Conservation (phyloP, 2,113 vertebrate genomes). For the Nycticorax nycticorax region DNA sequence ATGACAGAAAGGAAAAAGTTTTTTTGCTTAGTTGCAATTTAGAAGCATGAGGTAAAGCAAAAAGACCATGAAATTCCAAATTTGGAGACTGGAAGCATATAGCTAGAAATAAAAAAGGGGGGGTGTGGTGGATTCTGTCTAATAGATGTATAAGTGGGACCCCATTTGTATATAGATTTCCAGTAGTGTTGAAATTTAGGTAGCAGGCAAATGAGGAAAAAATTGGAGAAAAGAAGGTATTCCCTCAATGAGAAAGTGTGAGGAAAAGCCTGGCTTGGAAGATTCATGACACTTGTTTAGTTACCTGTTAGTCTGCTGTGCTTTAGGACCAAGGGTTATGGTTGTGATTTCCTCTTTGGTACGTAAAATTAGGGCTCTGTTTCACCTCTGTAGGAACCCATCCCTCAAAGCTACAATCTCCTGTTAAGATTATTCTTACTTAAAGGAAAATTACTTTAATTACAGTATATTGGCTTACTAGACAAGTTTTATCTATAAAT, state of each 20-base stretch:
- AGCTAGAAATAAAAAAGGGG: not conserved
- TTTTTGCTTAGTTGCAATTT: not conserved
- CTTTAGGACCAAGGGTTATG: not conserved
- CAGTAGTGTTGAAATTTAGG: not conserved
- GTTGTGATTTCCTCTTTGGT: not conserved
- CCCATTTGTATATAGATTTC: not conserved
- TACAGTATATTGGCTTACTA: not conserved
- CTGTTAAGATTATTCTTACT: not conserved
- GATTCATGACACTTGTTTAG: not conserved
- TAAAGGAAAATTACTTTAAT: conserved; percentile 5
- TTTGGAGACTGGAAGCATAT: not conserved
- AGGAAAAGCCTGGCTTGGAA: not conserved
- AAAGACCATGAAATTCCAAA: not conserved
- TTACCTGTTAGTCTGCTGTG: not conserved
- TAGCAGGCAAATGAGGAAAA: not conserved
- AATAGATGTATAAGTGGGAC: no score
- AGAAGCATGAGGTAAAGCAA: not conserved
- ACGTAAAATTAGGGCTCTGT: not conserved
- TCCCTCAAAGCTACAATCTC: not conserved
- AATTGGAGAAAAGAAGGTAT: not conserved
- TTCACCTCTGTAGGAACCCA: not conserved
- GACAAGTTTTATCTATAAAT: conserved; percentile 12
- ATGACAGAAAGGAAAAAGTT: not conserved
- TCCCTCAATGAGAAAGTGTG: not conserved
- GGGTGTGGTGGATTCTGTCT: no score